Evolutionary conservation across 1,140 invertebrate species (phyloP), one percentile per base, ranked within the genome.

Genomic region (Drosophila pseudoananassae): DNA sequence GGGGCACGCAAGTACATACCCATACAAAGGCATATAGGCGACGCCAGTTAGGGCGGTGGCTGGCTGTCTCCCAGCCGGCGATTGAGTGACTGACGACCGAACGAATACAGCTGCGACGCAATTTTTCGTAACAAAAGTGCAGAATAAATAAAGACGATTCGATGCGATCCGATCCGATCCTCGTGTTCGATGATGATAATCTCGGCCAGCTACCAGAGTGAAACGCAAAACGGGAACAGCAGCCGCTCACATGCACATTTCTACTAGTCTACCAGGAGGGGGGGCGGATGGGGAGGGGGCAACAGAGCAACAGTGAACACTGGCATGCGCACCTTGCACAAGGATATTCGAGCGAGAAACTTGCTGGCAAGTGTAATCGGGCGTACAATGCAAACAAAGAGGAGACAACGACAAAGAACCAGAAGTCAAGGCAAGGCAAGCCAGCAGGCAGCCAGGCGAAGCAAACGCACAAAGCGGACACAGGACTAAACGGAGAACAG

Each of bases 31-130:
- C 77, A 88, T 60, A 70, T 85, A 82, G 72, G 70, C 70, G 59
- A 74, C 81, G 82, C 78, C 82, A 87, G 81, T 75, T 85, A 77
- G 82, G 82, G 82, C 82, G 82, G 82, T 87, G 82, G 83, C 81
- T 87, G 82, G 83, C 81, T 85, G 81, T 58, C 64, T 70, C 70
- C 46, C 72, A 51, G 76, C 43, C 68, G 50, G 73, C 63, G 63
- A 66, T 64, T 66, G 63, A 64, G 33, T 60, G 59, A 64, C 29
- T 64, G 63, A 66, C 23, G 12, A 40, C 43, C 58, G 38, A 54
- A 31, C 55, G 36, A 68, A 80, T 65, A 47, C 33, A 12, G 33
- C 33, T 82, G 74, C 81, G 81, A 75, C 82, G 81, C 81, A 85
- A 74, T 84, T 76, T 61, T 76, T 76, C 40, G 74, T 68, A 76